Percentiles rank a stretch among this genome's conserved stretches.
phyloP scores from a whole-genome alignment of 2,888 invertebrate species.

The Brachylomia viminalis region DNA sequence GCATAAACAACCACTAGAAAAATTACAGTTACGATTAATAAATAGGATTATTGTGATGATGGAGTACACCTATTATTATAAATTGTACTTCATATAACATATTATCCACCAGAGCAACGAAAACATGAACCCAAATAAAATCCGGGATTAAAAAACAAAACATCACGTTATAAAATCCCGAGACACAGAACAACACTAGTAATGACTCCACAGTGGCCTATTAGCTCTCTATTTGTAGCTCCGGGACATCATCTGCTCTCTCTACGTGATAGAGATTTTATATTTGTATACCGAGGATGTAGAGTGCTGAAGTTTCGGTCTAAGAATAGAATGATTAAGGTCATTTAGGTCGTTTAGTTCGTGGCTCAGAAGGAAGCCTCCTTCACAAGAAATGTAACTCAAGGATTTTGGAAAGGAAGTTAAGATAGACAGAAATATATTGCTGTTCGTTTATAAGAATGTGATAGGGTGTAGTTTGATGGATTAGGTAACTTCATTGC shows the following conservation, averaged over 20 bases:
- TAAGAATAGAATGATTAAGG: slow-evolving; percentile 5
- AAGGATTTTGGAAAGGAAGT: background rate
- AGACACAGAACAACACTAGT: slow-evolving; percentile 47
- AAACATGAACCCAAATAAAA: background rate
- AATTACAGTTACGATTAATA: background rate
- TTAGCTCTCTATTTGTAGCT: slow-evolving; percentile 55
- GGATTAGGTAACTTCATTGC: too few relatives aligned
- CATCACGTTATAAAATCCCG: slow-evolving; percentile 15
- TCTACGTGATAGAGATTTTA: slow-evolving; percentile 50
- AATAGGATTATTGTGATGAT: background rate
- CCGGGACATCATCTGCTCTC: slow-evolving; percentile 36
- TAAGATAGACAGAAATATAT: background rate
- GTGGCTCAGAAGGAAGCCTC: background rate
- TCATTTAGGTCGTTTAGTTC: too few relatives aligned
- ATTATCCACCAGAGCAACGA: too few relatives aligned
- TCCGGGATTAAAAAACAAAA: background rate
- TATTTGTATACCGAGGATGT: slow-evolving; percentile 23
- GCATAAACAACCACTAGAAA: background rate
- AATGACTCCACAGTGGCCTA: slow-evolving; percentile 56
- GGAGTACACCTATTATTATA: background rate
- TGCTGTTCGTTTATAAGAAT: background rate
- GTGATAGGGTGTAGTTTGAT: too few relatives aligned
- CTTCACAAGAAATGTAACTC: background rate
- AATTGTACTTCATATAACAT: too few relatives aligned
- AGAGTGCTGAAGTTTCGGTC: slow-evolving; percentile 1